A percentile compares a stretch with the other conserved stretches of the same genome.
phyloP scores from a whole-genome alignment of 2,888 invertebrate genomes.

The Luffia ferchaultella region DNA sequence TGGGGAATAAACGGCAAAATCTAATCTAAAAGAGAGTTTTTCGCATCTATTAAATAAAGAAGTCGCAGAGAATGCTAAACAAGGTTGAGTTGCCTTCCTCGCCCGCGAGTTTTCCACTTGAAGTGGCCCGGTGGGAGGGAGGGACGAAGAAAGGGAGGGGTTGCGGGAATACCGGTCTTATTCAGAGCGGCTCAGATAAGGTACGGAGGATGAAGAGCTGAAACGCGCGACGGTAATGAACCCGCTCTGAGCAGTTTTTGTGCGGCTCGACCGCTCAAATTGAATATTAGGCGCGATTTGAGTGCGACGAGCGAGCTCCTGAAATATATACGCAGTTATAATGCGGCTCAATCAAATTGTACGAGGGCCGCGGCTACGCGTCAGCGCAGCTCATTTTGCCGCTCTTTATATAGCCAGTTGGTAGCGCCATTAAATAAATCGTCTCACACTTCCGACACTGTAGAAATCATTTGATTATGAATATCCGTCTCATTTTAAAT shows the following conservation, averaged over 20 bases:
- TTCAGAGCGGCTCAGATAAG: constrained; percentile 64
- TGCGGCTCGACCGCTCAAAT: constrained; percentile 60
- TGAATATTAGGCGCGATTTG: constrained; percentile 65
- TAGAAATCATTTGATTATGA: no score
- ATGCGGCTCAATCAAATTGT: constrained; percentile 60
- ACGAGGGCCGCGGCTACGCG: constrained; percentile 37
- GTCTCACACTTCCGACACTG: no score
- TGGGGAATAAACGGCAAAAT: constrained; percentile 48
- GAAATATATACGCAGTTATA: constrained; percentile 63
- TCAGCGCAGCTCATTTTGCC: constrained; percentile 49
- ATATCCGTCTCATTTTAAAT: no score
- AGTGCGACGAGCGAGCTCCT: constrained; percentile 57
- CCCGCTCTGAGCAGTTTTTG: constrained; percentile 61
- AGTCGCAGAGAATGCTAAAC: constrained; percentile 64
- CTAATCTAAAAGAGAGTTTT: constrained; percentile 57
- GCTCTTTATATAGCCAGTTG: constrained; percentile 53
- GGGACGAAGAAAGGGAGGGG: constrained; percentile 24
- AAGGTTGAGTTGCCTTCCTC: constrained; percentile 64
- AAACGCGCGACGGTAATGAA: constrained; percentile 64
- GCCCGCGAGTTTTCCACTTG: constrained; percentile 62
- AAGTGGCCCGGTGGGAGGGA: constrained; percentile 44
- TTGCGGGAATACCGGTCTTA: constrained; percentile 41
- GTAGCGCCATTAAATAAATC: no score
- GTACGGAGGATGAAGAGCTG: constrained; percentile 64
- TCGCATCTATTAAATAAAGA: constrained; percentile 66